Evolutionary conservation across 2,797 vertebrate genomes (phyloP), one percentile per base, ranked within the genome.

Genomic region (Pseudomugil gertrudae): DNA sequence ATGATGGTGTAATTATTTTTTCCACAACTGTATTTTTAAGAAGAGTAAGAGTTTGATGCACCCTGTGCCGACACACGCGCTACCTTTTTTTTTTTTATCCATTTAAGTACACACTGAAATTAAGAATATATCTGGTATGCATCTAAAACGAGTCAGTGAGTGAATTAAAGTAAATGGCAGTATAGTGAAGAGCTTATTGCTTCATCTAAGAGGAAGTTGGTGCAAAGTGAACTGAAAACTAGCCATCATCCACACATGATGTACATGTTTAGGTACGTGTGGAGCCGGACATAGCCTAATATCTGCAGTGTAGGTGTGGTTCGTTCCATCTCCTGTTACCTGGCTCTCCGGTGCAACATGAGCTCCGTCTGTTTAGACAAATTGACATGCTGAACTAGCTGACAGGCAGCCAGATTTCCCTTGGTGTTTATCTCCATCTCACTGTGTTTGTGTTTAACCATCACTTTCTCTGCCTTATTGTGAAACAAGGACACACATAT

Each of bases 341-440:
- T 72, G 74, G 60, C 57, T 51, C 92, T 91, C 88, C 84, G 79
- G 89, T 77, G 84, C 65, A 89, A 94, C 92, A 84, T 73, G 94
- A 95, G 93, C 92, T 89, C 84, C 83, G 66, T 90, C 76, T 92
- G 92, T 93, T 94, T 93, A 92, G 92, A 94, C 95, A 77, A 92
- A 92, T 84, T 90, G 85, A 89, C 92, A 95, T 92, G 93, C 93
- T 93, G 93, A 95, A 93, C 92, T 91, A 66, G 78, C 64, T 95
- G 95, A 95, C 92, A 90, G 92, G 90, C 91, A 85, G 93, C 94
- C 95, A 96, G 94, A 96, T 95, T 95, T 94, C 93, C 94, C 78
- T 63, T 72, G 76, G 66, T 59, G 73, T 78, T 70, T 38, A 65
- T 76, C 69, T 64, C 59, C 58, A 48, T 55, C 54, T 57, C 65